Percentiles rank a stretch among this genome's conserved stretches.
These are phyloP conservation scores for Habrosyne pyritoides DNA, from an alignment of 2,888 invertebrate species.

Conservation along the genomic window DNA sequence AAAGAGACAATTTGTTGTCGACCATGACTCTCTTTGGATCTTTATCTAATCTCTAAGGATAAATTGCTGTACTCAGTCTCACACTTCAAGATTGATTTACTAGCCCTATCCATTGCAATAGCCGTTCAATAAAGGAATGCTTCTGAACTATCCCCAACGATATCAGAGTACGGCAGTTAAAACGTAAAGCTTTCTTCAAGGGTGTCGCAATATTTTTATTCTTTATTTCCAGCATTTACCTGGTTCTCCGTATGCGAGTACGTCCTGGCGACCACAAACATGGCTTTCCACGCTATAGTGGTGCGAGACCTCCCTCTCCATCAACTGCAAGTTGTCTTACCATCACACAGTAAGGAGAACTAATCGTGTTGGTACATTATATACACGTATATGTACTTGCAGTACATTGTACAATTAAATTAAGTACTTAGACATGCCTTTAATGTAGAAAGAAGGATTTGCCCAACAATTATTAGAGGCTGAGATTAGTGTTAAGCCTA, in stretches of 20 bases:
- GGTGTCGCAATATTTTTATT: no score
- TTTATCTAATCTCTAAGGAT: no score
- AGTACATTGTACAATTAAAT: background rate
- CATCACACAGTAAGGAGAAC: constrained; percentile 75
- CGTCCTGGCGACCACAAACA: constrained; percentile 94
- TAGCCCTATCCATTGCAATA: no score
- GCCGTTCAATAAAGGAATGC: no score
- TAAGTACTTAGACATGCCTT: constrained; percentile 6
- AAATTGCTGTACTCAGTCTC: no score
- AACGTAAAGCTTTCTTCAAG: no score
- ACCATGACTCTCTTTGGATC: no score
- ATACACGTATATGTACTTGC: constrained; percentile 24
- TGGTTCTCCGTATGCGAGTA: constrained; percentile 98
- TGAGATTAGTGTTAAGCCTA: background rate
- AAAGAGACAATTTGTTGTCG: no score
- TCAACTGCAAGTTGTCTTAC: constrained; percentile 87
- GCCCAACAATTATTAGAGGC: constrained; percentile 4
- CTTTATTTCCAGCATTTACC: constrained; percentile 89
- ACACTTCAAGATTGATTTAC: no score
- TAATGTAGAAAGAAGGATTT: background rate
- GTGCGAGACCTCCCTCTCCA: constrained; percentile 94
- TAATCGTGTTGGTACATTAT: constrained; percentile 44
- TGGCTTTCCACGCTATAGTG: constrained; percentile 95
- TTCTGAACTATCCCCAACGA: no score
- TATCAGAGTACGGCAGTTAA: no score